Conservation (phyloP, 2,888 invertebrate species). For the Ectemnius lituratus region DNA sequence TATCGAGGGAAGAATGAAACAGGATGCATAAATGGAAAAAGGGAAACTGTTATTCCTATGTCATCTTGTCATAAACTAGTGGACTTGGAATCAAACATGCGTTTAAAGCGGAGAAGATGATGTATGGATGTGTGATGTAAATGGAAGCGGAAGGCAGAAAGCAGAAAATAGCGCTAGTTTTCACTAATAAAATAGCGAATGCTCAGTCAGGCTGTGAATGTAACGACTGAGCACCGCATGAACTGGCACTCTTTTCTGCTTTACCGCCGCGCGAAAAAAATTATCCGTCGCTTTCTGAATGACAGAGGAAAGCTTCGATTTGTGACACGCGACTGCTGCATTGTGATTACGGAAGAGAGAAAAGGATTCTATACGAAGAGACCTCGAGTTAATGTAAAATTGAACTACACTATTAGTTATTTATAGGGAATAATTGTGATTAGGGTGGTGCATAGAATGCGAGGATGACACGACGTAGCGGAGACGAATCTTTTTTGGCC, state of each 20-base stretch:
- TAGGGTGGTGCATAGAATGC: slow-evolving; percentile 61
- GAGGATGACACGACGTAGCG: slow-evolving; percentile 42
- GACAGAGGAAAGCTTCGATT: slow-evolving; percentile 17
- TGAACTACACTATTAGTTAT: slow-evolving; percentile 72
- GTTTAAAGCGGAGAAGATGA: slow-evolving; percentile 3
- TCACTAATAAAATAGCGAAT: slow-evolving; percentile 53
- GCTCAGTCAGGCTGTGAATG: slow-evolving; percentile 78
- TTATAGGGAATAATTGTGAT: slow-evolving; percentile 74
- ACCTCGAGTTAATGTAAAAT: slow-evolving; percentile 65
- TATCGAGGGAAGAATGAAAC: slow-evolving; percentile 23
- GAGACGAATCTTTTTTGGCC: slow-evolving; percentile 27
- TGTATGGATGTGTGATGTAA: slow-evolving; percentile 22
- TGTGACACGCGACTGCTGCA: slow-evolving; percentile 21
- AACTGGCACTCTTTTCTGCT: slow-evolving; percentile 30
- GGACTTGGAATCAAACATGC: slow-evolving; percentile 56
- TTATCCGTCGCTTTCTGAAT: slow-evolving; percentile 20
- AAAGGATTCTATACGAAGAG: slow-evolving; percentile 55
- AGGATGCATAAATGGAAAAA: slow-evolving; percentile 24
- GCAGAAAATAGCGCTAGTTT: slow-evolving; percentile 35
- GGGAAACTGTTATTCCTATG: slow-evolving; percentile 55
- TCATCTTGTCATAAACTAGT: slow-evolving; percentile 51
- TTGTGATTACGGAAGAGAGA: slow-evolving; percentile 38
- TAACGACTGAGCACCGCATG: slow-evolving; percentile 74
- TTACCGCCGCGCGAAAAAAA: slow-evolving; percentile 28
- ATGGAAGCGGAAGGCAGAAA: slow-evolving; percentile 13